Conservation (phyloP, 2,888 invertebrate species). For the Agrenia bidenticulata region DNA sequence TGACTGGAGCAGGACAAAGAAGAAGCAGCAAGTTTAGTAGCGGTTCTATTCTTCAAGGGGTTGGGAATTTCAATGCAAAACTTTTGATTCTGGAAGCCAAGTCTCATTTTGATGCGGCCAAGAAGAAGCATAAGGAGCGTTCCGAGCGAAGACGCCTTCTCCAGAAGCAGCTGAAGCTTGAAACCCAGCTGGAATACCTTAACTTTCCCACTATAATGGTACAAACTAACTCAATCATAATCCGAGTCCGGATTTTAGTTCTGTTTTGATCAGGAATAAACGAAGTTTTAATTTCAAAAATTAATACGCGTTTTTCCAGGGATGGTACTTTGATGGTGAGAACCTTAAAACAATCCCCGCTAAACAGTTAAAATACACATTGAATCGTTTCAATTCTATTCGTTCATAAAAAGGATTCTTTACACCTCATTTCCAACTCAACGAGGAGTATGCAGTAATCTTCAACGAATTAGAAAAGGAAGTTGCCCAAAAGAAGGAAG, state of each 20-base stretch:
- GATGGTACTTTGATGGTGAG: constrained; percentile 39
- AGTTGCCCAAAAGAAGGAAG: constrained; percentile 30
- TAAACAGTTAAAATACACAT: too few species aligned
- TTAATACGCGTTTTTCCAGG: too few species aligned
- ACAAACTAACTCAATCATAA: neutral
- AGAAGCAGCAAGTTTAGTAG: neutral
- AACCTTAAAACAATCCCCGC: too few species aligned
- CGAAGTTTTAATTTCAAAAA: too few species aligned
- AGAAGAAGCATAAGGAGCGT: constrained; percentile 28
- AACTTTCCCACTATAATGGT: constrained; percentile 41
- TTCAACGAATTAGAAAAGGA: constrained; percentile 37
- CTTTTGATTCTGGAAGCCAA: constrained; percentile 19
- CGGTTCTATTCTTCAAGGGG: neutral
- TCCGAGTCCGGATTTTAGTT: too few species aligned
- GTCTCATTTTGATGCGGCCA: neutral
- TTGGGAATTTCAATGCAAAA: constrained; percentile 13
- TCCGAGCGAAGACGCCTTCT: constrained; percentile 24
- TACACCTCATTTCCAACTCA: constrained; percentile 30
- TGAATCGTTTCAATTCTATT: too few species aligned
- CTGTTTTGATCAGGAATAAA: too few species aligned
- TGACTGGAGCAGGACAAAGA: neutral
- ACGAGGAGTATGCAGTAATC: constrained; percentile 30
- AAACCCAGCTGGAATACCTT: constrained; percentile 33
- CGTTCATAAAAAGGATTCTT: constrained; percentile 24
- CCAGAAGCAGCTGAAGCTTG: constrained; percentile 29